A percentile compares a stretch with the other conserved stretches of the same genome.
These are phyloP conservation scores for Monochamus alternatus DNA, from an alignment of 2,888 invertebrate species.

Conservation along the genomic window DNA sequence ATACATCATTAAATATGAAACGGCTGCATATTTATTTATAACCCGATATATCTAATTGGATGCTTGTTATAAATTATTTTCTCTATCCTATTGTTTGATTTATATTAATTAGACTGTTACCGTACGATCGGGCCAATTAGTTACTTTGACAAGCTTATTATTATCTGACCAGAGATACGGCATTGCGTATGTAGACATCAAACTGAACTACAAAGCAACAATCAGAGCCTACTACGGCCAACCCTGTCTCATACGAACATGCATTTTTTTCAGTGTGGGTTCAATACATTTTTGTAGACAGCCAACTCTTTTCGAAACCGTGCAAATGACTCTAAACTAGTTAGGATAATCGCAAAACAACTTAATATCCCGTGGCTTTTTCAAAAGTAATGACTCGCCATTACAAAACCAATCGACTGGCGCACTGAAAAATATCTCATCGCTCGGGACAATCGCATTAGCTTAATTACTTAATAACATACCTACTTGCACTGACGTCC, in stretches of 20 bases:
- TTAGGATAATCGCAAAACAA: too few species aligned
- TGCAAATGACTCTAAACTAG: too few species aligned
- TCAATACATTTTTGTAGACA: too few species aligned
- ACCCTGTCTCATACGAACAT: too few species aligned
- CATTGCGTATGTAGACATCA: too few species aligned
- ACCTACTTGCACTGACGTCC: neutral
- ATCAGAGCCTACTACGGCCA: too few species aligned
- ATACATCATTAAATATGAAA: neutral
- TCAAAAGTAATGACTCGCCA: neutral
- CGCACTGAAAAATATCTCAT: neutral
- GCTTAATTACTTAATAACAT: neutral
- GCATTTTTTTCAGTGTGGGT: too few species aligned
- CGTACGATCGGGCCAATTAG: neutral
- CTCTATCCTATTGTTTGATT: neutral
- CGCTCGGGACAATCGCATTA: neutral
- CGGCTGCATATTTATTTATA: slow-evolving; percentile 34
- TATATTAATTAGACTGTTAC: neutral
- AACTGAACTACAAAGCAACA: too few species aligned
- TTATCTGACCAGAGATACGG: too few species aligned
- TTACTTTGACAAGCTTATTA: neutral
- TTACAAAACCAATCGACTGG: neutral
- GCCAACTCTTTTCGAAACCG: too few species aligned
- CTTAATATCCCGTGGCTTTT: too few species aligned
- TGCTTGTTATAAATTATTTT: slow-evolving; percentile 8
- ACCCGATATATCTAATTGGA: slow-evolving; percentile 38